These are phyloP conservation scores for Panonychus citri DNA, from an alignment of 1,140 invertebrate genomes.

Conservation along the genomic window DNA sequence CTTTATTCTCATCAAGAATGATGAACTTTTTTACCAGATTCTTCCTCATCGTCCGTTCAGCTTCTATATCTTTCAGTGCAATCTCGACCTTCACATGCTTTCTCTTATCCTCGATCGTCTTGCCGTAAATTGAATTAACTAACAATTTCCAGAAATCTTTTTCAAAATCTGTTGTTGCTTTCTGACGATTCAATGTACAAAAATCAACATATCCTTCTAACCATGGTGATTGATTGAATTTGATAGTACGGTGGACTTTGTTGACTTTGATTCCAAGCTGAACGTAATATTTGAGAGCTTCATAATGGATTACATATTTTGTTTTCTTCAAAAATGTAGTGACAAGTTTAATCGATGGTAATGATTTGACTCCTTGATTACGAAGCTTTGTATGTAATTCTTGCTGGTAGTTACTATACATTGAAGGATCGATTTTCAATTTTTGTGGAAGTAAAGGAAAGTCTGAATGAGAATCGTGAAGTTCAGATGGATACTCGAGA, in stretches of 20 bases:
- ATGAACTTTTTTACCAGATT: too few species aligned
- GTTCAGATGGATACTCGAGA: slow-evolving; percentile 4
- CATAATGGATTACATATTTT: slow-evolving; percentile 28
- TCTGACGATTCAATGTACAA: slow-evolving; percentile 20
- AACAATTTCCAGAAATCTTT: slow-evolving; percentile 22
- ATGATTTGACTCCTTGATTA: neutral
- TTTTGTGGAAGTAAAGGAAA: slow-evolving; percentile 22
- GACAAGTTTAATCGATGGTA: slow-evolving; percentile 1
- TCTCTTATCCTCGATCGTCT: slow-evolving; percentile 27
- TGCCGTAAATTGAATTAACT: slow-evolving; percentile 27
- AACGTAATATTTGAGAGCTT: slow-evolving; percentile 26
- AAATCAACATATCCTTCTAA: slow-evolving; percentile 24
- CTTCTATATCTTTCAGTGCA: too few species aligned
- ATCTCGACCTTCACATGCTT: slow-evolving; percentile 16
- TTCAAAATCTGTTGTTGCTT: slow-evolving; percentile 17
- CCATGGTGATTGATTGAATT: slow-evolving; percentile 27
- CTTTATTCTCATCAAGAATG: too few species aligned
- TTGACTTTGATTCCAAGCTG: slow-evolving; percentile 23
- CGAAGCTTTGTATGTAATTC: neutral
- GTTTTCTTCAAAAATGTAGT: slow-evolving; percentile 10
- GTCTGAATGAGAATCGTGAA: slow-evolving; percentile 20
- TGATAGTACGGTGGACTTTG: slow-evolving; percentile 26
- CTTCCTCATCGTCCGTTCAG: too few species aligned
- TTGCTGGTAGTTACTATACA: neutral
- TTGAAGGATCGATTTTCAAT: neutral